phyloP scores from a whole-genome alignment of 2,113 vertebrate species.

The Sebastes fasciatus region DNA sequence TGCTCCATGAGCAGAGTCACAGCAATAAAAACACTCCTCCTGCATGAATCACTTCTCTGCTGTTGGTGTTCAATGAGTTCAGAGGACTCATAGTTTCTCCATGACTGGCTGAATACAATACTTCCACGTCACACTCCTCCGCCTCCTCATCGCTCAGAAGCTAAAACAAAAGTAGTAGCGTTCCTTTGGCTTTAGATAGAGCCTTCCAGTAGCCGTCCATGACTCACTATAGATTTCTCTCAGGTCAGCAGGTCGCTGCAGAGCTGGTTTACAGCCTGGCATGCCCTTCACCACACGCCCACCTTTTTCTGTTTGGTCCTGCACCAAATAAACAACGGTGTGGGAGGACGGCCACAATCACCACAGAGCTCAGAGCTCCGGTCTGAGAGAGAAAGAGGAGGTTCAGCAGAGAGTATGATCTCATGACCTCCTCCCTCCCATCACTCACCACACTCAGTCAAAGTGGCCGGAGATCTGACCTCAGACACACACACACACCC shows the following conservation, averaged over 20 bases:
- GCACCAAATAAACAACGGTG: slow-evolving; percentile 71
- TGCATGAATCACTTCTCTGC: neutral
- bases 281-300: slow-evolving; percentile 53
- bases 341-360: slow-evolving; percentile 62
- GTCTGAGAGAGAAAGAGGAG: slow-evolving; percentile 53
- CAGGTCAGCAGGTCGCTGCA: slow-evolving; percentile 9
- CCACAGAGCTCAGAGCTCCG: slow-evolving; percentile 33
- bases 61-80: neutral
- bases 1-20: neutral
- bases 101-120: neutral
- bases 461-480: slow-evolving; percentile 15
- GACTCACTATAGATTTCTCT: neutral
- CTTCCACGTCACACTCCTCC: neutral
- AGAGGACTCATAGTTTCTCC: neutral
- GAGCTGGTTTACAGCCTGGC: slow-evolving; percentile 16
- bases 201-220: neutral
- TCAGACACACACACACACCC: slow-evolving; percentile 23
- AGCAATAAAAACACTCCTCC: neutral
- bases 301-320: slow-evolving; percentile 60
- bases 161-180: neutral
- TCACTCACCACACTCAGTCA: slow-evolving; percentile 51
- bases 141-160: neutral
- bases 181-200: neutral
- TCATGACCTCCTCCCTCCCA: slow-evolving; percentile 65
- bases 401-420: slow-evolving; percentile 39